These are phyloP conservation scores for Microctonus aethiopoides DNA, from an alignment of 2,888 invertebrate genomes.

Conservation along the genomic window DNA sequence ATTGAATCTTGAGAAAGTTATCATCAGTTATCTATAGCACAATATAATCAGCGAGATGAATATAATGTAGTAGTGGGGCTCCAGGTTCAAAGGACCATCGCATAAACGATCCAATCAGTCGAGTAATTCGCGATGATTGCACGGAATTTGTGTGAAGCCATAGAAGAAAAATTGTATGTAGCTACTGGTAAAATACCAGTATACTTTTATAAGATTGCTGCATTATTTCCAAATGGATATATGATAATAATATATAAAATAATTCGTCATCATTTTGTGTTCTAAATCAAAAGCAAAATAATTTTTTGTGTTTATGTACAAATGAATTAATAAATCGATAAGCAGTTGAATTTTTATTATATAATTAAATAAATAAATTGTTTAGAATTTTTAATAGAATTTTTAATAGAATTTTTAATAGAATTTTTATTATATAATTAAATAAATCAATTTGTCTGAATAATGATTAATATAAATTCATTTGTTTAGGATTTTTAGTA, in stretches of 20 bases:
- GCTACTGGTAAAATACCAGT: constrained; percentile 51
- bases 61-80: constrained; percentile 39
- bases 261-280: too few species aligned
- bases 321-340: too few species aligned
- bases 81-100: constrained; percentile 63
- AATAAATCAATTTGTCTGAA: too few species aligned
- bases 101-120: constrained; percentile 67
- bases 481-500: too few species aligned
- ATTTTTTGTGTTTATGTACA: too few species aligned
- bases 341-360: too few species aligned
- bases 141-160: constrained; percentile 59
- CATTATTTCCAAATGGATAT: constrained; percentile 12
- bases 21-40: background rate
- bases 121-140: constrained; percentile 66
- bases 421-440: too few species aligned
- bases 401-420: too few species aligned
- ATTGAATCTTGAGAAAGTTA: background rate
- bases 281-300: too few species aligned
- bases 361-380: too few species aligned
- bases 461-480: too few species aligned
- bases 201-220: constrained; percentile 37
- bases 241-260: background rate
- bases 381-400: too few species aligned
- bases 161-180: constrained; percentile 42
- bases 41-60: constrained; percentile 11